Conservation (phyloP, 2,113 vertebrate species). For the Crypturellus undulatus region DNA sequence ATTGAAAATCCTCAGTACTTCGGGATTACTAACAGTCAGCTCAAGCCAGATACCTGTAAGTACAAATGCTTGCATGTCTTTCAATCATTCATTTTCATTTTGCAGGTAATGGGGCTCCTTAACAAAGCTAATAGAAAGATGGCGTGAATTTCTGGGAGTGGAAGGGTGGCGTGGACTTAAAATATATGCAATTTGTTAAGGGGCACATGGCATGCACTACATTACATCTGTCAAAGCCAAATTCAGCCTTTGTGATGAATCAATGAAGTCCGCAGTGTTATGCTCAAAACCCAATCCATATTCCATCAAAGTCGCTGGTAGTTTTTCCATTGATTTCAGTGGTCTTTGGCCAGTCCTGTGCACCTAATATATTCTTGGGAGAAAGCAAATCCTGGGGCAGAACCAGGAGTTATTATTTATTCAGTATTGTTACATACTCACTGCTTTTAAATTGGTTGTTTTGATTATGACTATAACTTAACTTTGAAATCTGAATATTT, state of each 20-base stretch:
- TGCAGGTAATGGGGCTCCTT: conserved; percentile 14
- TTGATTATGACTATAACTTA: neutral
- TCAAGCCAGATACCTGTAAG: conserved; percentile 96
- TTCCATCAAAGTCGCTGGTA: conserved; percentile 12
- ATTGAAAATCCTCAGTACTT: conserved; percentile 98
- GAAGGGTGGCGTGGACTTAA: neutral
- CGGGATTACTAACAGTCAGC: conserved; percentile 92
- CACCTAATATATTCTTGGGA: neutral
- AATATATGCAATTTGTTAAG: neutral
- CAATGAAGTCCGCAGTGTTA: neutral
- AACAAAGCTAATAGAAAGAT: neutral
- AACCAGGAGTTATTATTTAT: neutral
- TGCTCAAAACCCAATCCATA: neutral
- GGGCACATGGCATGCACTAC: neutral
- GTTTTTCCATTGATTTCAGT: conserved; percentile 71
- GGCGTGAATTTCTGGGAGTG: neutral
- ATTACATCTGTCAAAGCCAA: conserved; percentile 51
- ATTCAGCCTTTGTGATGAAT: conserved; percentile 12
- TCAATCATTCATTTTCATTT: conserved; percentile 13
- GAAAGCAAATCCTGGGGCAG: conserved; percentile 15
- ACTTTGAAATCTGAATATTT: conserved; percentile 10
- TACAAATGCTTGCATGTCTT: conserved; percentile 71
- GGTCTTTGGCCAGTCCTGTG: conserved; percentile 34
- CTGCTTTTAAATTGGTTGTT: neutral
- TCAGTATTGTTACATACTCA: neutral